Conservation (phyloP, 2,113 vertebrate species). For the Ia io region DNA sequence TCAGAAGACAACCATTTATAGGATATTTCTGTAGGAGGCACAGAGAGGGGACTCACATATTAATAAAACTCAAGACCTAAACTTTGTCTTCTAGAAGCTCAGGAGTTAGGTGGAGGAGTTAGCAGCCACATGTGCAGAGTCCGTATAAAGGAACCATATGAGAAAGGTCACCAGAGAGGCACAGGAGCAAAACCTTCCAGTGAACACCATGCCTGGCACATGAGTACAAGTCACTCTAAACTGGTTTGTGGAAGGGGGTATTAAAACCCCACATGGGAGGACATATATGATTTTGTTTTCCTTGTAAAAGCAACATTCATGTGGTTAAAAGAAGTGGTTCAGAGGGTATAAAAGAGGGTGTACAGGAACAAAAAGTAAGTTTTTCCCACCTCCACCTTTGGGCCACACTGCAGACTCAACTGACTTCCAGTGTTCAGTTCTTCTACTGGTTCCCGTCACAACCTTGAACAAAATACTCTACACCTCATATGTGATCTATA, state of each 20-base stretch:
- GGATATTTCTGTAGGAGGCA: not conserved
- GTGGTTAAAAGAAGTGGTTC: not conserved
- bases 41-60: not conserved
- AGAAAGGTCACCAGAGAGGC: not conserved
- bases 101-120: not conserved
- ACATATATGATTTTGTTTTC: not conserved
- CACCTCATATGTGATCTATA: not conserved
- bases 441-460: not conserved
- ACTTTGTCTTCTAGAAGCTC: not conserved
- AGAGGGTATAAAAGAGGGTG: not conserved
- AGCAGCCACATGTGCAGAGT: not conserved
- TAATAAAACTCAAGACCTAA: not conserved
- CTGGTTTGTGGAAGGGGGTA: not conserved
- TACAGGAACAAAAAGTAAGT: not conserved
- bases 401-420: not conserved
- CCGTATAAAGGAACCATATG: not conserved
- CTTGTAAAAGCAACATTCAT: not conserved
- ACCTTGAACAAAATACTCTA: not conserved
- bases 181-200: too few relatives aligned
- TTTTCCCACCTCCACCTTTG: not conserved
- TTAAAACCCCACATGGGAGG: not conserved
- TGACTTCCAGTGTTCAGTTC: not conserved
- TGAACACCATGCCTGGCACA: not conserved
- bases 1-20: not conserved
- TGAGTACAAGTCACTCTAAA: not conserved